Evolutionary conservation across 2,888 invertebrate species (phyloP).

Genomic region (Gymnoscelis rufifasciata): DNA sequence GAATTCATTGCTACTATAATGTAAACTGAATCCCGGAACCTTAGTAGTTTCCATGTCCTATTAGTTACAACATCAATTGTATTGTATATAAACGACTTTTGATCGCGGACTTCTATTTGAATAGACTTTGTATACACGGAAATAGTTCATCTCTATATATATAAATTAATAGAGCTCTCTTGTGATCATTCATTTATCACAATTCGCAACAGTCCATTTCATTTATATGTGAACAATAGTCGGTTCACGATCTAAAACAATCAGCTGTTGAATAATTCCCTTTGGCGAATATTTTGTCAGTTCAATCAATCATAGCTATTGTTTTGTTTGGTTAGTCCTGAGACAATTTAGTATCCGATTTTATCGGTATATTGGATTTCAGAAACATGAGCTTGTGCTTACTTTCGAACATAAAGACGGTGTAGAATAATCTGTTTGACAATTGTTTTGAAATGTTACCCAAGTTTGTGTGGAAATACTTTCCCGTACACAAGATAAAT

Average conservation of each 20-base stretch:
- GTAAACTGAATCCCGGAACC: no score
- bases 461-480: slow-evolving; percentile 3
- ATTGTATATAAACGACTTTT: neutral
- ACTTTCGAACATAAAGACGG: slow-evolving; percentile 4
- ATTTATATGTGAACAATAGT: slow-evolving; percentile 64
- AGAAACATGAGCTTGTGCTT: slow-evolving; percentile 9
- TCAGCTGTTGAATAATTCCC: slow-evolving; percentile 43
- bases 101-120: neutral
- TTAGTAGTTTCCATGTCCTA: no score
- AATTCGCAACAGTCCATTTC: slow-evolving; percentile 57
- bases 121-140: slow-evolving; percentile 34
- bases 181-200: slow-evolving; percentile 58
- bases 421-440: neutral
- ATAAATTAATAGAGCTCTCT: slow-evolving; percentile 51
- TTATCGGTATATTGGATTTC: slow-evolving; percentile 13
- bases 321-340: slow-evolving; percentile 21
- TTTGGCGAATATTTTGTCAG: slow-evolving; percentile 31
- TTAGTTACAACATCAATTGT: no score
- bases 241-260: slow-evolving; percentile 59
- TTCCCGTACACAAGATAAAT: neutral
- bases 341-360: slow-evolving; percentile 16
- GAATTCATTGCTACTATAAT: no score
- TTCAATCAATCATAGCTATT: slow-evolving; percentile 27
- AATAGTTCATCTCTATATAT: slow-evolving; percentile 47
- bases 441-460: slow-evolving; percentile 1